These are phyloP conservation scores for Andricus grossulariae DNA, from an alignment of 1,140 invertebrate genomes.

Conservation along the genomic window DNA sequence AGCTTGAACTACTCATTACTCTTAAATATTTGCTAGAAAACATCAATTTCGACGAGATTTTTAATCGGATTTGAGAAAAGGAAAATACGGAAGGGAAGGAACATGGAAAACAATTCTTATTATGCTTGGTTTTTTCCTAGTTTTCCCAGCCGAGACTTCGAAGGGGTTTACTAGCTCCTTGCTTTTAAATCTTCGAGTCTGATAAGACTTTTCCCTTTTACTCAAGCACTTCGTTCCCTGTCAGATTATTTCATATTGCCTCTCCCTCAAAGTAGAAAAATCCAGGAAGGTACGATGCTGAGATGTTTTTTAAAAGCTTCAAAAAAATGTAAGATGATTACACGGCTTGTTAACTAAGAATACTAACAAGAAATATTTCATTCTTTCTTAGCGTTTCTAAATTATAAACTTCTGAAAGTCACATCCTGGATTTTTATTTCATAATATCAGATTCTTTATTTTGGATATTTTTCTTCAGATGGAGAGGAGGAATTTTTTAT, in stretches of 20 bases:
- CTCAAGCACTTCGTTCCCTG: constrained; percentile 22
- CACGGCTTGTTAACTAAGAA: constrained; percentile 1
- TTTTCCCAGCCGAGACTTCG: constrained; percentile 13
- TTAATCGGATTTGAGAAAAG: constrained; percentile 18
- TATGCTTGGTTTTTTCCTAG: constrained; percentile 17
- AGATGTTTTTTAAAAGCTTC: background rate
- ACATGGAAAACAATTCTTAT: constrained; percentile 27
- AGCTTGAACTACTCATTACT: background rate
- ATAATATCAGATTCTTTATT: background rate
- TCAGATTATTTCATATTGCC: constrained; percentile 32
- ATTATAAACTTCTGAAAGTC: no score
- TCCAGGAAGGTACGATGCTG: background rate
- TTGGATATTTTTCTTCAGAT: background rate
- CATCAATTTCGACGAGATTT: constrained; percentile 11
- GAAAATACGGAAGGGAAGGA: background rate
- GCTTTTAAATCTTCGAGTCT: constrained; percentile 26
- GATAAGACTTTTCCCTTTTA: constrained; percentile 31
- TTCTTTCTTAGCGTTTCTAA: no score
- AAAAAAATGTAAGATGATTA: constrained; percentile 20
- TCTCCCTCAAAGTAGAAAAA: background rate
- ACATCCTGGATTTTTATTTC: background rate
- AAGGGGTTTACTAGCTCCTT: constrained; percentile 18
- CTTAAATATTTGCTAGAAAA: background rate
- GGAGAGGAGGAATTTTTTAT: no score
- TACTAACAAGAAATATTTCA: background rate